Percentiles rank a stretch among this genome's conserved stretches.
phyloP scores from a whole-genome alignment of 2,888 invertebrate species.

The Eilema caniola region DNA sequence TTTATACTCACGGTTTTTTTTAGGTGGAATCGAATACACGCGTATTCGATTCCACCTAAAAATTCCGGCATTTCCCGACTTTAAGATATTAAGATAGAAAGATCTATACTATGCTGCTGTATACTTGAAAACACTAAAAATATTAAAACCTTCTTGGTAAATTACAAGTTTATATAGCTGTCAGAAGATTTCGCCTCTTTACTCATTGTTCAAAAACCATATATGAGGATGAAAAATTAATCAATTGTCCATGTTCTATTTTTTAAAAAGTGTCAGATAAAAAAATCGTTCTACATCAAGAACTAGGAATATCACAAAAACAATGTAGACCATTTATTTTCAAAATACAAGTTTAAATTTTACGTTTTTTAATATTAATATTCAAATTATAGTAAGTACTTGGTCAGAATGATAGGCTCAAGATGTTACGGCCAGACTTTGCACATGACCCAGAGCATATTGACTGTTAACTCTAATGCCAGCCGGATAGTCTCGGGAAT shows the following conservation, averaged over 20 bases:
- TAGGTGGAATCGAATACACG: too few relatives aligned
- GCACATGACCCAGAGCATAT: slow-evolving; percentile 54
- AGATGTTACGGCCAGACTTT: slow-evolving; percentile 59
- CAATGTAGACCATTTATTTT: slow-evolving; percentile 62
- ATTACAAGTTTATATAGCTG: too few relatives aligned
- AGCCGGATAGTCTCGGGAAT: slow-evolving; percentile 43
- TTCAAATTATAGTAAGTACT: slow-evolving; percentile 26
- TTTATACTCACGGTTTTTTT: not conserved
- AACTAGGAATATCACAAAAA: slow-evolving; percentile 57
- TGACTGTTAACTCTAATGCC: slow-evolving; percentile 52
- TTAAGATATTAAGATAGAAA: not conserved
- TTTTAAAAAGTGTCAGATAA: slow-evolving; percentile 62
- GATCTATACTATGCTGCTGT: not conserved
- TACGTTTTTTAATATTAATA: slow-evolving; percentile 31
- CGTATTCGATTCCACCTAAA: not conserved
- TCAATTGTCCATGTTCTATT: slow-evolving; percentile 48
- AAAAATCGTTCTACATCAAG: slow-evolving; percentile 53
- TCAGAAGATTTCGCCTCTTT: slow-evolving; percentile 15
- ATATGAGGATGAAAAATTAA: not conserved
- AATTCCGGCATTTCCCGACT: not conserved
- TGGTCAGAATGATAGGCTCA: slow-evolving; percentile 61
- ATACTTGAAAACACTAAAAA: too few relatives aligned
- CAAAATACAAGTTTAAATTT: slow-evolving; percentile 55
- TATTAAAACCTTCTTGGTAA: not conserved
- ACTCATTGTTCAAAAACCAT: slow-evolving; percentile 14